These are phyloP conservation scores for Drosophila neocordata DNA, from an alignment of 1,140 invertebrate genomes.

Conservation along the genomic window DNA sequence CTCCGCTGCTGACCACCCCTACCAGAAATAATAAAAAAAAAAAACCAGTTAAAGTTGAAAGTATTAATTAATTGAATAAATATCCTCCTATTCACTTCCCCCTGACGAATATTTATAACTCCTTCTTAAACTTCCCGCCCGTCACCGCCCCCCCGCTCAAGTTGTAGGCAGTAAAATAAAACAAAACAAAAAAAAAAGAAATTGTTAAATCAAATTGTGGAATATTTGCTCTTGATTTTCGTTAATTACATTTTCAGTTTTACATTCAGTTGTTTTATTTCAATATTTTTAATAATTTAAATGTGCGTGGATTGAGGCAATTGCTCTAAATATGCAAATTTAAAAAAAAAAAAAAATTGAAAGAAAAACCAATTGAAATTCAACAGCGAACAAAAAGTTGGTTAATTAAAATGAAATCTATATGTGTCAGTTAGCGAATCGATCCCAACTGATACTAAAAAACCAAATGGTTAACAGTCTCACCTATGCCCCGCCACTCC, in stretches of 20 bases:
- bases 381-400: slow-evolving; percentile 60
- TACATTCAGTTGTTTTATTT: slow-evolving; percentile 44
- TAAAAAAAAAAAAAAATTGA: background rate
- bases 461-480: too few species aligned
- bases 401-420: slow-evolving; percentile 73
- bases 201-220: slow-evolving; percentile 41
- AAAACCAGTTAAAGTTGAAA: slow-evolving; percentile 44
- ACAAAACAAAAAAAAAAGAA: slow-evolving; percentile 14
- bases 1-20: slow-evolving; percentile 27
- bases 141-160: slow-evolving; percentile 39
- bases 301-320: slow-evolving; percentile 24
- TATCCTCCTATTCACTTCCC: slow-evolving; percentile 21
- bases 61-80: slow-evolving; percentile 27
- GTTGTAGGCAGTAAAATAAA: slow-evolving; percentile 65
- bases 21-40: too few species aligned
- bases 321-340: slow-evolving; percentile 25
- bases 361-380: slow-evolving; percentile 39
- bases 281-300: slow-evolving; percentile 63
- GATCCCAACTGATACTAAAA: slow-evolving; percentile 40
- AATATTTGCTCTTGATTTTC: slow-evolving; percentile 68
- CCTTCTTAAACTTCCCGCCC: background rate
- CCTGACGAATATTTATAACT: slow-evolving; percentile 8
- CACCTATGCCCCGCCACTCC: too few species aligned
- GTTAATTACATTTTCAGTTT: slow-evolving; percentile 67
- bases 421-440: slow-evolving; percentile 48